Conservation (phyloP, 2,113 vertebrate genomes). For the Chamaea fasciata region DNA sequence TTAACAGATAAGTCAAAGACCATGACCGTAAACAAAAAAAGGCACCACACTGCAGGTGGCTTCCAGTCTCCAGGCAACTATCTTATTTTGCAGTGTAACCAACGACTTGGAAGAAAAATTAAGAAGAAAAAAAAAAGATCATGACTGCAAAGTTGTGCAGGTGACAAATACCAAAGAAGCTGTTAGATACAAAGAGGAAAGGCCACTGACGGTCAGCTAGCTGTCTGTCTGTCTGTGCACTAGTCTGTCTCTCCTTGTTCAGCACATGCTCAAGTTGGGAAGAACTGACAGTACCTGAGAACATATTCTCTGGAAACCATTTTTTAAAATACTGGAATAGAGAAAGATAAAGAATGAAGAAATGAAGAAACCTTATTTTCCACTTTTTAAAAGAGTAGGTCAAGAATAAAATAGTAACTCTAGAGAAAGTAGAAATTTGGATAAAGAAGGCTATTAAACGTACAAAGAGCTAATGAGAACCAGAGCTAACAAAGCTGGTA, state of each 20-base stretch:
- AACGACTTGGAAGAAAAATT: background rate
- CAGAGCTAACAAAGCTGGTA: background rate
- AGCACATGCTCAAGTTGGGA: background rate
- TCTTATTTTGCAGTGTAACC: background rate
- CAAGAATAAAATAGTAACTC: background rate
- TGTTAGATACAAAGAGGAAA: background rate
- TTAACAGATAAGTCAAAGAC: background rate
- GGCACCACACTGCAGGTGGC: background rate
- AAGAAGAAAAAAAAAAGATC: background rate
- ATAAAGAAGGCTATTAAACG: background rate
- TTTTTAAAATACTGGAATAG: background rate
- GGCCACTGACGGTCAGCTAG: background rate
- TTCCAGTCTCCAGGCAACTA: background rate
- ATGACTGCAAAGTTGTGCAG: background rate
- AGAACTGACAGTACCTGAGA: background rate
- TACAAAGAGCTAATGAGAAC: background rate
- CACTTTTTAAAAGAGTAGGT: background rate
- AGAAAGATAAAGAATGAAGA: background rate
- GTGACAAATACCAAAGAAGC: background rate
- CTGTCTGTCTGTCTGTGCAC: background rate
- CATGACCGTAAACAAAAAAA: background rate
- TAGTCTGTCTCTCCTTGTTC: background rate
- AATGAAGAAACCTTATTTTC: background rate
- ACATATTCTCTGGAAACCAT: background rate
- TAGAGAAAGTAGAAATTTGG: background rate